Conservation (phyloP, 2,888 invertebrate species). For the Hemaris fuciformis region DNA sequence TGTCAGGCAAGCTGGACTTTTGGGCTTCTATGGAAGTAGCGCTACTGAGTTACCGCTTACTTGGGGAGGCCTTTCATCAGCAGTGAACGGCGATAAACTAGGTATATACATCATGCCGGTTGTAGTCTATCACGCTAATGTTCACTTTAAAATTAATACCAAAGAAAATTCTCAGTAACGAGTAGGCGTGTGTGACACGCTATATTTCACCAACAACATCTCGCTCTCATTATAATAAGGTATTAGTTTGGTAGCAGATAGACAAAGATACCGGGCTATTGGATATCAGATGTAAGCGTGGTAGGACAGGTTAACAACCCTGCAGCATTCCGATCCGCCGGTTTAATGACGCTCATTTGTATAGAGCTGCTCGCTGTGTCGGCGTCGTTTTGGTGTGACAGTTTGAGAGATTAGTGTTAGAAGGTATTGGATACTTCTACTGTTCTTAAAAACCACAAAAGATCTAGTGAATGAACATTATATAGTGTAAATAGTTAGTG, state of each 20-base stretch:
- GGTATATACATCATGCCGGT: not conserved
- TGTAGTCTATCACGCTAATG: not conserved
- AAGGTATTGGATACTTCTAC: not conserved
- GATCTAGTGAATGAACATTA: too few relatives aligned
- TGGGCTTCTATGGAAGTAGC: too few relatives aligned
- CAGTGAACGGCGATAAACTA: too few relatives aligned
- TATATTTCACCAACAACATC: conserved; percentile 50
- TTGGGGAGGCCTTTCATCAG: too few relatives aligned
- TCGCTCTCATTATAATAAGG: conserved; percentile 59
- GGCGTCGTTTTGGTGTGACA: not conserved
- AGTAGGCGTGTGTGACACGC: conserved; percentile 30
- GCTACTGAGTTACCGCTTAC: too few relatives aligned
- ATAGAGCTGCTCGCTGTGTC: conserved; percentile 45
- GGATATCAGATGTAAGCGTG: conserved; percentile 69
- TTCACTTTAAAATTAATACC: not conserved
- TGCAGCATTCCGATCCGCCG: conserved; percentile 61
- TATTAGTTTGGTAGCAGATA: conserved; percentile 62
- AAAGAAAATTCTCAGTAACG: not conserved
- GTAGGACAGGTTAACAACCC: conserved; percentile 71
- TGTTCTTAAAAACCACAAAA: not conserved
- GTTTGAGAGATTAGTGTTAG: not conserved
- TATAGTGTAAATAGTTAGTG: too few relatives aligned
- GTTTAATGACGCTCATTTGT: conserved; percentile 58
- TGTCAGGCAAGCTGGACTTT: too few relatives aligned
- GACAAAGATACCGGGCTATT: conserved; percentile 66